These are phyloP conservation scores for Drosophila formosana DNA, from an alignment of 2,888 invertebrate genomes.

Conservation along the genomic window DNA sequence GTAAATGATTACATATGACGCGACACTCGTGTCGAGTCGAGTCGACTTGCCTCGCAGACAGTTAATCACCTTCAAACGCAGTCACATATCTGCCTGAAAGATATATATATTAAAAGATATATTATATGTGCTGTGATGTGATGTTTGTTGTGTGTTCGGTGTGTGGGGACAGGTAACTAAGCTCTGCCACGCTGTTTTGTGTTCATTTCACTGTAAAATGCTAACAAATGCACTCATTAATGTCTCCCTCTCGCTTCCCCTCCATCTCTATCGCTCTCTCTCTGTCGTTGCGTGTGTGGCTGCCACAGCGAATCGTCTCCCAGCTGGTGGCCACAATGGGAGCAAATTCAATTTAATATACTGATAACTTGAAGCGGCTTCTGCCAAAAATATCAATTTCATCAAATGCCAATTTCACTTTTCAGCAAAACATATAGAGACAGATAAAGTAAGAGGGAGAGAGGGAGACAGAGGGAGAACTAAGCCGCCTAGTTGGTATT, in stretches of 20 bases:
- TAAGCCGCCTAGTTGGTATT: not conserved
- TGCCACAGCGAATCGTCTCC: slow-evolving; percentile 23
- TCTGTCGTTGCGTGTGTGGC: slow-evolving; percentile 16
- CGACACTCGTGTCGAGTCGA: slow-evolving; percentile 15
- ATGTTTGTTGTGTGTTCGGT: not conserved
- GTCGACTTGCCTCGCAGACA: slow-evolving; percentile 9
- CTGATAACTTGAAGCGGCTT: slow-evolving; percentile 6
- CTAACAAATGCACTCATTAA: slow-evolving; percentile 69
- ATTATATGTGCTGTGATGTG: slow-evolving; percentile 6
- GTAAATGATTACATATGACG: slow-evolving; percentile 43
- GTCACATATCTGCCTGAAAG: slow-evolving; percentile 22
- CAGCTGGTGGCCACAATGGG: slow-evolving; percentile 48
- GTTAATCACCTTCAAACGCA: slow-evolving; percentile 54
- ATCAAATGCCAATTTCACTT: slow-evolving; percentile 25
- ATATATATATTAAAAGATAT: slow-evolving; percentile 17
- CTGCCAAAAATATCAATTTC: slow-evolving; percentile 15
- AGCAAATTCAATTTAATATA: slow-evolving; percentile 27
- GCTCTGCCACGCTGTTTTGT: slow-evolving; percentile 46
- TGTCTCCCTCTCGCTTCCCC: slow-evolving; percentile 6
- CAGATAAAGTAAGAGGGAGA: not conserved
- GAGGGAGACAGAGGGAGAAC: not conserved
- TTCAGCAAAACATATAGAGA: not conserved
- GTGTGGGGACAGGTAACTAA: slow-evolving; percentile 18
- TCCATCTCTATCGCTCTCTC: slow-evolving; percentile 3
- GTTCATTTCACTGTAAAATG: slow-evolving; percentile 66